Evolutionary conservation across 2,113 vertebrate genomes (phyloP), one percentile per base, ranked within the genome.

Genomic region (Ctenomys sociabilis): DNA sequence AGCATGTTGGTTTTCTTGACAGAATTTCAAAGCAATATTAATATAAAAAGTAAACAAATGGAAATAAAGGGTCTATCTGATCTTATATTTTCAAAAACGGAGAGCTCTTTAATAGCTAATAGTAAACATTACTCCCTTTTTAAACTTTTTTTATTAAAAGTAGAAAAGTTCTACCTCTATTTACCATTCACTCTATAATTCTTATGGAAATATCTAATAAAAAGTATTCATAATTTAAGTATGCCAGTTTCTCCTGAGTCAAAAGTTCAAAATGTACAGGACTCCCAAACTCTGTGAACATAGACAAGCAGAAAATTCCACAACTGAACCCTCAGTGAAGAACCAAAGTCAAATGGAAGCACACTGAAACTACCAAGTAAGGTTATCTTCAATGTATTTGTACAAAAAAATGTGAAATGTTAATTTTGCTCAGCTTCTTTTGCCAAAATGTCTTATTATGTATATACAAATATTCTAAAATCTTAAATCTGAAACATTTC

Each of bases 1-100:
- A 92, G 89, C 87, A 85, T 92, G 95, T 8, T 81, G 87, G 96
- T 95, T 49, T 89, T 75, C 57, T 77, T 45, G 40, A 70, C 13
- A 61, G 59, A 52, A 86, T 82, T 52, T 88, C 43, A 96, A 94
- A 88, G 32, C 83, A 72, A 6, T 81, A 89, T 70, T 85, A 81
- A 84, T 24, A 92, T 52, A 59, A 88, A 85, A 85, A 85, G 3
- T 32, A 91, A 72, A 90, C 32, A 93, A 81, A 66, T 57, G 83
- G 45, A 90, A 96, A 89, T 37, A 68, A 37, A 90, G 7, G 26
- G 11, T 22, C 35, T 81, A 28, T 24, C 49, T n/a, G 35, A 54
- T 52, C 85, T 70, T 91, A 2, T 59, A 80, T n/a, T 90, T 85
- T 68, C 26, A 64, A 92, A 45, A 70, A 30, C 19, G 70, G 63